phyloP scores from a whole-genome alignment of 2,797 vertebrate genomes.

The Rhadinocentrus ornatus region DNA sequence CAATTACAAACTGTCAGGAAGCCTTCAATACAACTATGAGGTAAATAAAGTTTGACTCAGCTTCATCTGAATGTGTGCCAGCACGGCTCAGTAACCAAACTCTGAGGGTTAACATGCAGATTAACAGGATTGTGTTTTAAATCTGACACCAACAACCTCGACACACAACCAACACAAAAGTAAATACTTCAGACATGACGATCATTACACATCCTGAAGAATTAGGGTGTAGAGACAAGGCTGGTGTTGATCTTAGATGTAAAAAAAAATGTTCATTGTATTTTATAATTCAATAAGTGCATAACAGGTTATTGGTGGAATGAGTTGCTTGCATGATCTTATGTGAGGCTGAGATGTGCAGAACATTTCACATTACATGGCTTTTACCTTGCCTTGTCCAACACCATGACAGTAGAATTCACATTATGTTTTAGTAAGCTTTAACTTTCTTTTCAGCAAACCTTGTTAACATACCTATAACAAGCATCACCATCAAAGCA shows the following conservation, averaged over 20 bases:
- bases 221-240: background rate
- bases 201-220: background rate
- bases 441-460: too few species aligned
- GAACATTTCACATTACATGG: background rate
- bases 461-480: too few species aligned
- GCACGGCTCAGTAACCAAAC: conserved; percentile 10
- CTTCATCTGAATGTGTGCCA: conserved; percentile 21
- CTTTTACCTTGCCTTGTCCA: too few species aligned
- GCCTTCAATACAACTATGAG: conserved; percentile 9
- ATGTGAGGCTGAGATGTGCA: background rate
- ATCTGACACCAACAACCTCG: conserved; percentile 15
- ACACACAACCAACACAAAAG: background rate
- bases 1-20: conserved; percentile 1
- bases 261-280: background rate
- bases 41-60: conserved; percentile 27
- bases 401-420: too few species aligned
- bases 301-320: background rate
- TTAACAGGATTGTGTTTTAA: conserved; percentile 39
- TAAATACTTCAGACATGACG: background rate
- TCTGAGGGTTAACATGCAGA: conserved; percentile 36
- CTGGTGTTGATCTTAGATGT: background rate
- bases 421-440: too few species aligned
- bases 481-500: too few species aligned
- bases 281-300: background rate
- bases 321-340: background rate